Evolutionary conservation across 2,888 invertebrate species (phyloP).

Genomic region (Mesochorus sp.): DNA sequence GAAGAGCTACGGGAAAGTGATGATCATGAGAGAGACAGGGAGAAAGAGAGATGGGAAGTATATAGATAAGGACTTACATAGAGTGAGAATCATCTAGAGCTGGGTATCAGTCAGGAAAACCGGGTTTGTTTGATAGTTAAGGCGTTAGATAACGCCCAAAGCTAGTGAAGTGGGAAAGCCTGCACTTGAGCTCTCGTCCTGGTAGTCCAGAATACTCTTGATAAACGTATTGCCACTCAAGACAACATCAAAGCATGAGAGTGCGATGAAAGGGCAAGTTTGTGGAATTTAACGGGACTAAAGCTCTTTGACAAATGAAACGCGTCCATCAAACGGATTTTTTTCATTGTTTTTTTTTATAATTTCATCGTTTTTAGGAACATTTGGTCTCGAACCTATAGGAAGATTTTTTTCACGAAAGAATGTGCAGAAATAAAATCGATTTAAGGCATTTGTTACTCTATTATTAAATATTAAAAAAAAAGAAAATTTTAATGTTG

Average conservation of each 20-base stretch:
- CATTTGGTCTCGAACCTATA: too few relatives aligned
- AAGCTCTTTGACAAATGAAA: conserved; percentile 46
- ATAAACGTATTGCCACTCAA: conserved; percentile 52
- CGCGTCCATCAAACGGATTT: too few relatives aligned
- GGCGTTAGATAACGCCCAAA: conserved; percentile 56
- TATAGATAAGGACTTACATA: conserved; percentile 36
- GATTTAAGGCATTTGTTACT: too few relatives aligned
- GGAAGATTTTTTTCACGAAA: too few relatives aligned
- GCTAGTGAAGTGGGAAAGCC: conserved; percentile 19
- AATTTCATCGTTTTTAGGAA: too few relatives aligned
- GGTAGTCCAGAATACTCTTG: conserved; percentile 52
- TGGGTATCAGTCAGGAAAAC: conserved; percentile 60
- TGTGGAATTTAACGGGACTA: conserved; percentile 29
- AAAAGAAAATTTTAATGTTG: too few relatives aligned
- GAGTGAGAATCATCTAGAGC: conserved; percentile 48
- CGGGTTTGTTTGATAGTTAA: conserved; percentile 61
- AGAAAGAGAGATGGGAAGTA: conserved; percentile 9
- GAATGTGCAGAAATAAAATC: too few relatives aligned
- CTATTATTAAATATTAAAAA: too few relatives aligned
- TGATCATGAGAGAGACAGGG: conserved; percentile 3
- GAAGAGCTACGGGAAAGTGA: background rate
- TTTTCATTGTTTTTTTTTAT: too few relatives aligned
- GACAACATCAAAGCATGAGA: conserved; percentile 36
- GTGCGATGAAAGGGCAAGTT: conserved; percentile 5
- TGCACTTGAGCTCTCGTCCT: conserved; percentile 57